Base-by-base conservation (phyloP, 1,140 invertebrate genomes). In the Sarcophaga peregrina region DNA sequence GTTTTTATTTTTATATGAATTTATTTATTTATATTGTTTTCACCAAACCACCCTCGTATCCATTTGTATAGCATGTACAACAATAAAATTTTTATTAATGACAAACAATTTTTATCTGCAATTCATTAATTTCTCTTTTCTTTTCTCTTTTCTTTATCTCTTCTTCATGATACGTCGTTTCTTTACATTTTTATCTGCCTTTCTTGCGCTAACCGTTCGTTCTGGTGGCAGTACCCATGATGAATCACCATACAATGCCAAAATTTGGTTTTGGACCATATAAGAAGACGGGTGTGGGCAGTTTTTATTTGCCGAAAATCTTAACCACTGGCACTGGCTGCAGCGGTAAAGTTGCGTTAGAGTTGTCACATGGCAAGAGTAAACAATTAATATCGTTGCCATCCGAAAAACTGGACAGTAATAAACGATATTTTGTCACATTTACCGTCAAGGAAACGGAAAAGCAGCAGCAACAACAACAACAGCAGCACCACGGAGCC, bases 391-490 rank as follows among this genome's bases (percentile, higher is more conserved):
- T 97, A 87, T 94, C 96, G 86, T 91, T 97, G 89, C 96, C 96
- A 50, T 94, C 96, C 83, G 95, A 97, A 87, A 94, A 93, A 90
- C 90, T 97, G 86, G 95, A 97, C 89, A 95, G 95, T 87, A 96
- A 95, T 87, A 97, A 97, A 91, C 93, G 95, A 86, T 97, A 97
- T 90, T 96, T 96, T 88, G 96, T 97, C 76, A 97, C 96, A 20
- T 97, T 97, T 86, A 97, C 96, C 13, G 95, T 97, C 15, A 96
- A 95, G 89, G 95, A 95, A 50, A 88, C 89, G 47, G 85, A 86
- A 54, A 81, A 83, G 82, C 82, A 82, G 81, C 85, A 83, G 54
- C 85, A 47, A 45, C 75, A 72, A 52, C 83, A 86, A 5, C 80
- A 78, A 17, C n/a, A n/a, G n/a, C 6, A 46, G n/a, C 25, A 17